Conservation (phyloP, 2,113 vertebrate species). For the Rhinichthys klamathensis region DNA sequence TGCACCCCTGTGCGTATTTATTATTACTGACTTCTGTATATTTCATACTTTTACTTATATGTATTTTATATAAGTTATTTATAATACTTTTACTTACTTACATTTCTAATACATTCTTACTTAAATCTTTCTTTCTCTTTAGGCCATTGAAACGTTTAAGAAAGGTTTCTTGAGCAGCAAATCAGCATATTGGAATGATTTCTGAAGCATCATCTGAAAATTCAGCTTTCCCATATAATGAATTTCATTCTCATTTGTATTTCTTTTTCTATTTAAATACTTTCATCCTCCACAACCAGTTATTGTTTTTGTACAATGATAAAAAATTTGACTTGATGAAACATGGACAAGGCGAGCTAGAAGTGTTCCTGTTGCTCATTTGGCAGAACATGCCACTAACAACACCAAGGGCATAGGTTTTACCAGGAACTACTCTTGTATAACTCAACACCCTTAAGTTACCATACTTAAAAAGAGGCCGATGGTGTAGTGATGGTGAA, state of each 20-base stretch:
- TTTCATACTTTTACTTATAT: too few relatives aligned
- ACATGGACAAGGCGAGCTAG: not conserved
- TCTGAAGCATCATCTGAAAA: not conserved
- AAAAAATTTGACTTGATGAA: not conserved
- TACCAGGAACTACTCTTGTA: not conserved
- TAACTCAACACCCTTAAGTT: slow-evolving; percentile 22
- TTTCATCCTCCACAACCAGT: not conserved
- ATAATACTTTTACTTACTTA: too few relatives aligned
- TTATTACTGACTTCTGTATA: too few relatives aligned
- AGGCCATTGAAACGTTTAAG: too few relatives aligned
- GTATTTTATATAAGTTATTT: too few relatives aligned
- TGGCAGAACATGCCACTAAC: not conserved
- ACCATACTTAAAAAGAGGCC: not conserved
- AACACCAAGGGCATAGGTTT: not conserved
- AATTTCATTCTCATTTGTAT: not conserved
- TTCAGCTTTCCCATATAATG: not conserved
- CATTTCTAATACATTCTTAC: too few relatives aligned
- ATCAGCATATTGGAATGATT: too few relatives aligned
- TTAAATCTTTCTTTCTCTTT: too few relatives aligned
- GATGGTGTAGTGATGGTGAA: not conserved
- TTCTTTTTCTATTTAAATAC: not conserved
- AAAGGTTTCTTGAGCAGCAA: too few relatives aligned
- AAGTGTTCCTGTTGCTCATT: not conserved
- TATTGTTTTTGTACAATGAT: not conserved
- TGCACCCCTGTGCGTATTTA: too few relatives aligned